Base-by-base conservation (phyloP, 2,797 vertebrate genomes). In the Gastrophryne carolinensis region DNA sequence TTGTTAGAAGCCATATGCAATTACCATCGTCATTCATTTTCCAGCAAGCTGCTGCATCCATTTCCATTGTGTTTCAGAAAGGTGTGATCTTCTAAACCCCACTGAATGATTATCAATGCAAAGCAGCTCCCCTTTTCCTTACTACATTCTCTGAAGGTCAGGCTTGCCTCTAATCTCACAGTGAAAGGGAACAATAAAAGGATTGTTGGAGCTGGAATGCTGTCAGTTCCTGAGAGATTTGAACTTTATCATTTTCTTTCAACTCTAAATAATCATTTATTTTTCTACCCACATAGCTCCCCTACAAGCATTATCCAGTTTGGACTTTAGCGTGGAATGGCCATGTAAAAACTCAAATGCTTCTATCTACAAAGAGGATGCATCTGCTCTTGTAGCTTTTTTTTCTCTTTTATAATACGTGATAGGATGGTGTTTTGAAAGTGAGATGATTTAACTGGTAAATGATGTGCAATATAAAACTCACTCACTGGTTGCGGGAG, bases 11-110 rank as follows among this genome's bases (percentile, higher is more conserved):
- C 27, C n/a, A 70, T 71, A 57, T 57, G 67, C 39, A 71, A 77
- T 77, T 77, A 77, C 58, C 66, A 71, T 77, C 74, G 64, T 58
- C 61, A 77, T 72, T 77, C 75, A 72, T n/a, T 65, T 56, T 47
- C 26, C 67, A 57, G 19, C 60, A 65, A 37, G 67, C 58, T 56
- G 58, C 50, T 56, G 57, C 34, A 63, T 44, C 62, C 27, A 63
- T 70, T 76, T 70, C 57, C 35, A 49, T 41, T 60, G 52, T 30
- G 35, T 54, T 39, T 21, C n/a, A 73, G 49, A 76, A 76, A 76
- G 74, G 74, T 76, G 66, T 37, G 65, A 70, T 76, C 74, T 69
- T 69, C 54, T 56, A 64, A 53, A 64, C 74, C n/a, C 74, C 62
- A 44, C 27, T 21, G 35, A 64, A 54, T 39, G 35, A 71, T 77